Evolutionary conservation across 2,113 vertebrate genomes (phyloP).

Genomic region (Lampris incognitus): DNA sequence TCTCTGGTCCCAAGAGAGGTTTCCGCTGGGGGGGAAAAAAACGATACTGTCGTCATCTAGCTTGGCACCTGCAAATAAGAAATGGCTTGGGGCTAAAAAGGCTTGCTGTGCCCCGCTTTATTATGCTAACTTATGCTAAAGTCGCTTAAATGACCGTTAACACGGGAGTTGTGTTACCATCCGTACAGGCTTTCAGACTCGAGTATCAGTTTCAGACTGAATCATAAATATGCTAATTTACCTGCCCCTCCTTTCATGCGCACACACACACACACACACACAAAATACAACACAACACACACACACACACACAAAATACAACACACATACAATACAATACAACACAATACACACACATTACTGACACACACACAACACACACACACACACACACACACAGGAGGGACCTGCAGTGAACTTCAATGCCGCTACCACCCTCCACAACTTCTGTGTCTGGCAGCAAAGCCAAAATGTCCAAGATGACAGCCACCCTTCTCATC

Average conservation of each 20-base stretch:
- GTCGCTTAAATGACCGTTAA: background rate
- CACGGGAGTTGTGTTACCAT: background rate
- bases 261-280: no score
- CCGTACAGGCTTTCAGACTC: background rate
- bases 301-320: no score
- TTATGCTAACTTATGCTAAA: background rate
- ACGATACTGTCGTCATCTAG: slow-evolving; percentile 34
- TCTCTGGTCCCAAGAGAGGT: slow-evolving; percentile 52
- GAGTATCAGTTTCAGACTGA: background rate
- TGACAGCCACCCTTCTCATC: slow-evolving; percentile 92
- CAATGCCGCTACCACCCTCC: slow-evolving; percentile 92
- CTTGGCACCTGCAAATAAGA: slow-evolving; percentile 56
- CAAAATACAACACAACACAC: no score
- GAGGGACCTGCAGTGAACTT: slow-evolving; percentile 93
- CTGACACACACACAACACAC: no score
- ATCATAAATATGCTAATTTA: background rate
- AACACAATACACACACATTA: background rate
- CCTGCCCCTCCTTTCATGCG: background rate
- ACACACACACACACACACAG: slow-evolving; percentile 69
- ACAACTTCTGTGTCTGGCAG: slow-evolving; percentile 97
- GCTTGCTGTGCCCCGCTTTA: background rate
- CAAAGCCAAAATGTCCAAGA: slow-evolving; percentile 91
- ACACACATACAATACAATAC: background rate
- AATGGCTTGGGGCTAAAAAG: slow-evolving; percentile 16
- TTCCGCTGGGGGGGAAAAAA: slow-evolving; percentile 37